Evolutionary conservation across 1,140 invertebrate genomes (phyloP), one percentile per base, ranked within the genome.

Genomic region (Drosophila pseudoobscura): DNA sequence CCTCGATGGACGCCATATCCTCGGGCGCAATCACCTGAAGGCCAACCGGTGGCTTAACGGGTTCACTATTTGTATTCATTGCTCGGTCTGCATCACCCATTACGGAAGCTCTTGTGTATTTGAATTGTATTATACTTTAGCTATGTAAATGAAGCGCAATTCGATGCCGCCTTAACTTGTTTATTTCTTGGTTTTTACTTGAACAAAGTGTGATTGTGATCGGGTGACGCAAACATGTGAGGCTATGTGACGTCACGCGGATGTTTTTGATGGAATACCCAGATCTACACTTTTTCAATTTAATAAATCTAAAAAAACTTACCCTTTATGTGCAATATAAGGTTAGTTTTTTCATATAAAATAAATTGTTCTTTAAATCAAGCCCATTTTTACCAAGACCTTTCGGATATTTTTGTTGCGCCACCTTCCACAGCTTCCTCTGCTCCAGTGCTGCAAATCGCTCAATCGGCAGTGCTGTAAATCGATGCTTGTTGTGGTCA

Each of bases 71-170:
- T 11, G 43, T 60, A 1, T 55, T 57, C 41, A 64, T 52, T 41
- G 52, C 69, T 71, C 51, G 65, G 45, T 85, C 80, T 17, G 82
- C 80, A 51, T 85, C 80, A 47, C 82, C 80, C 80, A 85, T 85
- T 43, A 77, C 54, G 55, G 53, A 50, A 66, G 53, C 61, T 39
- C 22, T 26, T n/a, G 26, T 13, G 52, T 44, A 7, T 26, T 45
- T 11, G 43, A 15, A 43, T 61, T 47, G 0, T 24, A 39, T 64
- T 47, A 1, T 24, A 39, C 26, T 62, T 47, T 47, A 0, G 47
- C 43, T 52, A 58, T 58, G 7, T 5, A 56, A 69, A 69, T 39
- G 35, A 39, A 13, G 11, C 35, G 5, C 35, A 13, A 69, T 69
- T 57, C 45, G 47, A 47, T 22, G 63, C 63, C 63, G 31, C 35